phyloP scores from a whole-genome alignment of 2,888 invertebrate genomes.

The Eilema sororculum region DNA sequence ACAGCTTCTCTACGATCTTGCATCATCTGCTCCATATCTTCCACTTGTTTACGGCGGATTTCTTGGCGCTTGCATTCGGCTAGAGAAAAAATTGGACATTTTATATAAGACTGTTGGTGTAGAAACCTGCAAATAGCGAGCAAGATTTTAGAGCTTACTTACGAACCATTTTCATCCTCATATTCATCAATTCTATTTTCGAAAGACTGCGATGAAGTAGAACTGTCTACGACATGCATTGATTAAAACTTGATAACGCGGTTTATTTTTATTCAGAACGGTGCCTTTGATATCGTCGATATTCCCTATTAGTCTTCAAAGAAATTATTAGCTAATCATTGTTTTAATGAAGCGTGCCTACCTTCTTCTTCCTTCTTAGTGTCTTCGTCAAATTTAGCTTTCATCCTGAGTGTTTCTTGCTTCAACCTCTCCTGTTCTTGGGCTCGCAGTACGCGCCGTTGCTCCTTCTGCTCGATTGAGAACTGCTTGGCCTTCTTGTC shows the following conservation, averaged over 20 bases:
- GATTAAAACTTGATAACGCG: not conserved
- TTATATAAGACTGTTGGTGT: not conserved
- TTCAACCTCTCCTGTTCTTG: slow-evolving; percentile 1
- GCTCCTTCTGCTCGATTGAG: slow-evolving; percentile 8
- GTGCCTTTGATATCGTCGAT: not conserved
- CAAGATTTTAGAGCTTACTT: not conserved
- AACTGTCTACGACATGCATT: not conserved
- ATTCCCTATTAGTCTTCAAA: not conserved
- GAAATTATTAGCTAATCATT: not conserved
- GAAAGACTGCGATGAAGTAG: no score
- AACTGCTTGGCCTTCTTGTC: slow-evolving; percentile 4
- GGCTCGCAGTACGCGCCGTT: not conserved
- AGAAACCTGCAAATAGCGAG: not conserved
- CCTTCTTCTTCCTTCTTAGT: not conserved
- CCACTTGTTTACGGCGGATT: slow-evolving; percentile 54
- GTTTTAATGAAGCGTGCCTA: not conserved
- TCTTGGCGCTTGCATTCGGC: slow-evolving; percentile 59
- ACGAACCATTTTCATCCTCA: no score
- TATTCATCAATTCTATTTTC: no score
- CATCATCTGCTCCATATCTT: slow-evolving; percentile 62
- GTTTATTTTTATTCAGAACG: not conserved
- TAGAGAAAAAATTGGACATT: slow-evolving; percentile 30
- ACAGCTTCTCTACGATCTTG: slow-evolving; percentile 54
- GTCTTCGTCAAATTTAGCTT: slow-evolving; percentile 1
- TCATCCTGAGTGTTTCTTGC: slow-evolving; percentile 2